phyloP scores from a whole-genome alignment of 2,797 vertebrate species.

The Pogonophryne albipinna region DNA sequence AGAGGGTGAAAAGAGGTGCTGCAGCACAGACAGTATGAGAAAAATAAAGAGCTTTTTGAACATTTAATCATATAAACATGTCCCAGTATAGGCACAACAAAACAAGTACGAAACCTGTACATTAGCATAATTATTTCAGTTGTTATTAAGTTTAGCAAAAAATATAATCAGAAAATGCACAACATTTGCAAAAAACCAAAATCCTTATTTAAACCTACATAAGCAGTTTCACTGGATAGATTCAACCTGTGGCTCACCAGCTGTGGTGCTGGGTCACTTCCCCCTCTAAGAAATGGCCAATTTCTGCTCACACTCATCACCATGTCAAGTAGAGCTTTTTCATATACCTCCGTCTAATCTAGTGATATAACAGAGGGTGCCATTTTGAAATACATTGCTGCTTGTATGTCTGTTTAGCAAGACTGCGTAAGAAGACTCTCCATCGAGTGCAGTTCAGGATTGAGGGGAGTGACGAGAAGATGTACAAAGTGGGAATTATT shows the following conservation, averaged over 20 bases:
- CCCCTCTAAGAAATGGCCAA: slow-evolving; percentile 19
- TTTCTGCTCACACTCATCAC: slow-evolving; percentile 49
- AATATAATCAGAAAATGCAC: background rate
- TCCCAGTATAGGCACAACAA: too few species aligned
- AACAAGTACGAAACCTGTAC: too few species aligned
- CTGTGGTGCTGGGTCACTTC: slow-evolving; percentile 43
- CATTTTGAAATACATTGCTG: slow-evolving; percentile 43
- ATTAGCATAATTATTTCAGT: background rate
- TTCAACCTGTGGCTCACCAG: slow-evolving; percentile 20
- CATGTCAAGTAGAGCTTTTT: slow-evolving; percentile 72
- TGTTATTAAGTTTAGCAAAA: background rate
- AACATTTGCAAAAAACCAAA: background rate
- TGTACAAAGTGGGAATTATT: slow-evolving; percentile 49
- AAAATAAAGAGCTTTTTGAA: too few species aligned
- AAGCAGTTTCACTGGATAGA: background rate
- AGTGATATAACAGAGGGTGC: slow-evolving; percentile 37
- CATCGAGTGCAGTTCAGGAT: slow-evolving; percentile 14
- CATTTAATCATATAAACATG: too few species aligned
- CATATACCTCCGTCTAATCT: slow-evolving; percentile 20
- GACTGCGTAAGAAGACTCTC: slow-evolving; percentile 27
- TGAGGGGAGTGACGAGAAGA: slow-evolving; percentile 2
- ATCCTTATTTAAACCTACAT: background rate
- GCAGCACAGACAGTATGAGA: too few species aligned
- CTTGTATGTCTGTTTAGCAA: slow-evolving; percentile 1
- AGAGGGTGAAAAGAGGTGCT: too few species aligned